Conservation (phyloP, 2,797 vertebrate species). For the Sciurus carolinensis region DNA sequence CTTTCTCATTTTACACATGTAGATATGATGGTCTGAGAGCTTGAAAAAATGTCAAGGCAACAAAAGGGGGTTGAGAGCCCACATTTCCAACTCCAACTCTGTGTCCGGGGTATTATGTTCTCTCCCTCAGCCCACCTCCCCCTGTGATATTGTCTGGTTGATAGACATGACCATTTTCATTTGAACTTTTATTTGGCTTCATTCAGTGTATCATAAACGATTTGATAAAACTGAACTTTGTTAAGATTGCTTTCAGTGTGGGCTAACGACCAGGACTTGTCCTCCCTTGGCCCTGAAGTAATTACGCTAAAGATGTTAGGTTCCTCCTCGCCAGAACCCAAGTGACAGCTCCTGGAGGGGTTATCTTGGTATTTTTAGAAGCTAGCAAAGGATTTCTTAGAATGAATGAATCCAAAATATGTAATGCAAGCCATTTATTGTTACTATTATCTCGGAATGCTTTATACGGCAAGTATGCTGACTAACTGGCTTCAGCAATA, state of each 20-base stretch:
- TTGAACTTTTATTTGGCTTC: conserved; percentile 41
- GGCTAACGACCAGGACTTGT: neutral
- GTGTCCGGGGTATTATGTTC: neutral
- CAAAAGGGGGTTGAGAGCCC: neutral
- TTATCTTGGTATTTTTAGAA: conserved; percentile 53
- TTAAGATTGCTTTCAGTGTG: neutral
- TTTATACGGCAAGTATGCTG: conserved; percentile 47
- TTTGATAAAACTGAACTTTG: neutral
- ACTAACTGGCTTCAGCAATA: conserved; percentile 45
- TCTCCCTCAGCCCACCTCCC: neutral
- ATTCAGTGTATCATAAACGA: neutral
- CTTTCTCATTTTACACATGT: neutral
- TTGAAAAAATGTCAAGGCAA: neutral
- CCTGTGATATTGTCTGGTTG: neutral
- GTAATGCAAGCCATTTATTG: conserved; percentile 20
- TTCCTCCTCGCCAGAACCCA: neutral
- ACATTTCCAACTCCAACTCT: neutral
- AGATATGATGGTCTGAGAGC: neutral
- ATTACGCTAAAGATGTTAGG: neutral
- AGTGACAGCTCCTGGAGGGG: neutral
- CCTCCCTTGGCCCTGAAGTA: neutral
- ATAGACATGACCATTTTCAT: neutral
- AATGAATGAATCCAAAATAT: conserved; percentile 29
- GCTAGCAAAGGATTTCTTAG: conserved; percentile 55
- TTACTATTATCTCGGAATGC: conserved; percentile 7